Percentiles rank a stretch among this genome's conserved stretches.
phyloP scores from a whole-genome alignment of 2,797 vertebrate species.

The Lutjanus argentimaculatus region DNA sequence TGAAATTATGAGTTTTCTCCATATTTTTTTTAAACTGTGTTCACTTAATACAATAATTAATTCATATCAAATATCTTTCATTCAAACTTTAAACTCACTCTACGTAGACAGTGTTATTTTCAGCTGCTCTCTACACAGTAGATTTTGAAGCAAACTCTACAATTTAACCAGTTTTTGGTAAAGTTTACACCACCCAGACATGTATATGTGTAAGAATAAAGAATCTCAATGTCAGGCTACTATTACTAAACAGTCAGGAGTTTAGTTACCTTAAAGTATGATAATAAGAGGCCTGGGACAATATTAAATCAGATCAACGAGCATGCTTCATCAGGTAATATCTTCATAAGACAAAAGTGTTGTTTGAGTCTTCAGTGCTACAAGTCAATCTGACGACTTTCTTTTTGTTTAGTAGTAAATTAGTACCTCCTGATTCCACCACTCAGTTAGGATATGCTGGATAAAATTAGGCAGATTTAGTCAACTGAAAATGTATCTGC shows the following conservation, averaged over 20 bases:
- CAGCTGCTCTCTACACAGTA: slow-evolving; percentile 5
- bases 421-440: slow-evolving; percentile 2
- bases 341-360: neutral
- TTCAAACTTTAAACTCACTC: slow-evolving; percentile 18
- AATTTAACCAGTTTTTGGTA: slow-evolving; percentile 6
- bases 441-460: neutral
- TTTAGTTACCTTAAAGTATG: neutral
- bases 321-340: slow-evolving; percentile 23
- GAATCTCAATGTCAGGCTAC: neutral
- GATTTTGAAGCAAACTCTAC: neutral
- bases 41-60: neutral
- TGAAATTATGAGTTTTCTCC: no score
- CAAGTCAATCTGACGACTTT: neutral
- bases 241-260: neutral
- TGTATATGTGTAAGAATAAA: slow-evolving; percentile 9
- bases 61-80: slow-evolving; percentile 27
- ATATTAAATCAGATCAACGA: slow-evolving; percentile 24
- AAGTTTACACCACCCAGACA: neutral
- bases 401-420: slow-evolving; percentile 10
- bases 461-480: slow-evolving; percentile 13
- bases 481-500: slow-evolving; percentile 17
- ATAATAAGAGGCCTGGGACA: slow-evolving; percentile 4
- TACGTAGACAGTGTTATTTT: slow-evolving; percentile 7
- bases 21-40: no score
- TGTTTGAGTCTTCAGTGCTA: neutral